Evolutionary conservation across 64 coral and sea anemone genomes (phyloP), one percentile per base, ranked within the genome.

Genomic region (Pocillopora damicornis): DNA sequence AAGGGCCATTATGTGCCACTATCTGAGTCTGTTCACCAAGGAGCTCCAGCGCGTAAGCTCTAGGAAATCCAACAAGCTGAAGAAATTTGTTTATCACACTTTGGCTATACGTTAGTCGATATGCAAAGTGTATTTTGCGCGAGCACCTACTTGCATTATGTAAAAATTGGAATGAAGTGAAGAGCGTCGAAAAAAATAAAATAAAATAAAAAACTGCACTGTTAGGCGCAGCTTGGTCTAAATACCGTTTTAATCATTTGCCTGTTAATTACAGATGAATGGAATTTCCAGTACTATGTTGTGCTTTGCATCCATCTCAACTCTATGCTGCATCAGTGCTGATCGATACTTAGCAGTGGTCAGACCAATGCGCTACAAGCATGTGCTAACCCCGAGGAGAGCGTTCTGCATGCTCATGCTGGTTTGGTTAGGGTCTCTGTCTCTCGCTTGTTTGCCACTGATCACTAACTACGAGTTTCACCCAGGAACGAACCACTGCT

Each of bases 281-380:
- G 96, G 96, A 2, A 71, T 98, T 82, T 86, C 92, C 13, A 90
- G 88, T 15, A 92, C 92, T 60, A 90, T 78, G 15, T 85, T 98
- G 6, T 95, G 90, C 18, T 78, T 95, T 15, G 86, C 90, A 13
- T 94, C 90, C 16, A 88, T 98, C 72, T 86, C 88, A 51, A 98
- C 96, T 13, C 68, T 98, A 12, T 92, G 90, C 45, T 98, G 96
- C 15, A 95, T 98, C 61, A 98, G 90, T 22, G 87, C 94, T 51
- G 96, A 98, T 68, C 93, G 96, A 16, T 98, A 95, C 69, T 90
- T 89, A 34, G 93, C 93, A 5, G 96, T 98, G 20, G 93, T 98
- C 5, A 84, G 83, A 84, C 96, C 96, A 57, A 88, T 95, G 86
- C 92, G 89, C 79, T 92, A 98, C 74, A 89, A 88, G 60, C 74